A percentile compares a stretch with the other conserved stretches of the same genome.
Evolutionary conservation across 2,797 vertebrate genomes (phyloP).

Genomic region (Enteromius radiatus): DNA sequence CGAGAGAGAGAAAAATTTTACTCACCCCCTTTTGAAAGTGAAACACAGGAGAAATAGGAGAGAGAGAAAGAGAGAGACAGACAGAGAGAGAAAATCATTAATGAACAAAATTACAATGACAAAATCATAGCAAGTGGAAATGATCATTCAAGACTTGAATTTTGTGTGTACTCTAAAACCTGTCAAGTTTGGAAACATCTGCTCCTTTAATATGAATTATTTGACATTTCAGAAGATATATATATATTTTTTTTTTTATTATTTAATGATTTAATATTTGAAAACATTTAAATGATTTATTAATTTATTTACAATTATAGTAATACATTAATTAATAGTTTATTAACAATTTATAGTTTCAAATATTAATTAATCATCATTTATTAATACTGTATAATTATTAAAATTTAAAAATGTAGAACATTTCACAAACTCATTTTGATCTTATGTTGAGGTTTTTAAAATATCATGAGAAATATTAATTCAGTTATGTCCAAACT

Average conservation of each 20-base stretch:
- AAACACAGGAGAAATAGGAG: neutral
- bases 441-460: too few species aligned
- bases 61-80: neutral
- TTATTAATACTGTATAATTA: too few species aligned
- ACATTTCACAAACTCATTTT: too few species aligned
- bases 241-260: too few species aligned
- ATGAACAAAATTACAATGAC: neutral
- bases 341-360: too few species aligned
- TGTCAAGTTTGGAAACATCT: neutral
- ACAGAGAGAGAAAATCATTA: neutral
- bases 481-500: neutral
- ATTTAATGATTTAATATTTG: too few species aligned
- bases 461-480: neutral
- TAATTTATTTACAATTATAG: too few species aligned
- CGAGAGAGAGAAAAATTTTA: neutral
- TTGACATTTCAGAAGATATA: neutral
- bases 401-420: too few species aligned
- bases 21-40: constrained; percentile 58
- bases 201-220: neutral
- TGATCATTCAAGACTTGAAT: neutral
- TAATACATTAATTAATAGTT: too few species aligned
- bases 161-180: neutral
- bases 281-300: too few species aligned
- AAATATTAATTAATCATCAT: too few species aligned
- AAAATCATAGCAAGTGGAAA: neutral